phyloP scores from a whole-genome alignment of 53 echinoderm and acorn worm species.

The Patiria pectinifera region DNA sequence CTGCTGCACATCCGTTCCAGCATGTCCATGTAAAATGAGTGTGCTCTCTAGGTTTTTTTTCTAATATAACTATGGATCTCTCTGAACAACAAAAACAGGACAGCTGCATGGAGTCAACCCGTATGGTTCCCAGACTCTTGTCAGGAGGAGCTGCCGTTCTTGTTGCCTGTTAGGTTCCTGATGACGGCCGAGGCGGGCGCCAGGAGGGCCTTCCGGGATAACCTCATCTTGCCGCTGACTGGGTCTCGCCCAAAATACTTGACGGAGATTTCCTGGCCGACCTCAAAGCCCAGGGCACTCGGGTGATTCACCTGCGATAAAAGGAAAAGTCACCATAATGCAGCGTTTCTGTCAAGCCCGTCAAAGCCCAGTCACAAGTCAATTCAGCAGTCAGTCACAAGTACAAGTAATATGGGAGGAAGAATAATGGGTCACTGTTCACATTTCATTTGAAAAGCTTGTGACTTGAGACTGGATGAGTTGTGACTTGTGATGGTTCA shows the following conservation, averaged over 20 bases:
- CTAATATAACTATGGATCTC: too few species aligned
- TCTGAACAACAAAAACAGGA: not conserved
- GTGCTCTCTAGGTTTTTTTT: too few species aligned
- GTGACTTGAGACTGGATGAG: not conserved
- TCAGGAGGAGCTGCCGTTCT: slow-evolving; percentile 26
- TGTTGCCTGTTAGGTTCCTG: slow-evolving; percentile 73
- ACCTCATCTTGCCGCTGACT: slow-evolving; percentile 92
- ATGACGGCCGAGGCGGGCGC: slow-evolving; percentile 91
- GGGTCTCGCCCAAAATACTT: slow-evolving; percentile 97
- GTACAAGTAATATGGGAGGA: too few species aligned
- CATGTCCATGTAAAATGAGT: too few species aligned
- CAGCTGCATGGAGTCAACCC: not conserved
- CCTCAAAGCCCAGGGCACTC: slow-evolving; percentile 86
- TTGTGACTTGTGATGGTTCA: not conserved
- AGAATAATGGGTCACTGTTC: too few species aligned
- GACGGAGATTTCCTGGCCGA: slow-evolving; percentile 92
- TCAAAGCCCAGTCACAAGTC: not conserved
- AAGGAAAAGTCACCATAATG: not conserved
- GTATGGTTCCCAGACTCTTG: not conserved
- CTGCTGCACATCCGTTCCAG: too few species aligned
- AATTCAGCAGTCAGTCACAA: too few species aligned
- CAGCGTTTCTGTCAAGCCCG: not conserved
- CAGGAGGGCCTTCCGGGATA: slow-evolving; percentile 92
- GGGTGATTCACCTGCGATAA: slow-evolving; percentile 80
- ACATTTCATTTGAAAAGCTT: too few species aligned